These are phyloP conservation scores for Enchytraeus crypticus DNA, from an alignment of 2,888 invertebrate genomes.

Conservation along the genomic window DNA sequence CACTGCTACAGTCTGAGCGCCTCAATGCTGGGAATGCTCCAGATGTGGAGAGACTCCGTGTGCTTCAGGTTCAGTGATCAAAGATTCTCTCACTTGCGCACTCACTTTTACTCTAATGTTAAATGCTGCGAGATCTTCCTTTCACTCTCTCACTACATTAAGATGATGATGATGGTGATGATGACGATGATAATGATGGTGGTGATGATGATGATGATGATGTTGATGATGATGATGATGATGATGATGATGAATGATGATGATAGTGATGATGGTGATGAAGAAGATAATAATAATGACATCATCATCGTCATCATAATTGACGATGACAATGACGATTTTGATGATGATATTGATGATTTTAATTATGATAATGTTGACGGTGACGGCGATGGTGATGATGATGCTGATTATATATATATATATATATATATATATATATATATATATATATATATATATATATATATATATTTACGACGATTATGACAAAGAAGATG, in stretches of 20 bases:
- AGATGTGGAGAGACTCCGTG: no score
- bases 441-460: slow-evolving; percentile 6
- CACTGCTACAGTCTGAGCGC: not conserved
- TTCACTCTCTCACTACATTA: not conserved
- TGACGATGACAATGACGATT: not conserved
- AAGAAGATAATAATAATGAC: slow-evolving; percentile 2
- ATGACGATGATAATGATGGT: not conserved
- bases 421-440: slow-evolving; percentile 11
- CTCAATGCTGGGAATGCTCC: no score
- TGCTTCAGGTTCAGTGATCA: no score
- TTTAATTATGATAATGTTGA: not conserved
- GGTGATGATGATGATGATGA: slow-evolving; percentile 5
- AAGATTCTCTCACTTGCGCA: no score
- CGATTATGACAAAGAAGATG: no score
- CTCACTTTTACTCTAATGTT: no score
- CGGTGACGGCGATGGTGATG: no score
- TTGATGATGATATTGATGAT: not conserved
- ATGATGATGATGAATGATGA: no score
- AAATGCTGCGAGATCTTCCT: not conserved
- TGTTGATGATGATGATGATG: slow-evolving; percentile 11
- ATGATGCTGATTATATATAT: slow-evolving; percentile 11
- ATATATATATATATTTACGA: not conserved
- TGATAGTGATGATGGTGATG: slow-evolving; percentile 8
- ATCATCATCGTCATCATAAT: not conserved
- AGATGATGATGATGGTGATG: not conserved